Evolutionary conservation across 2,797 vertebrate species (phyloP), one percentile per base, ranked within the genome.

Genomic region (Bradypus variegatus): DNA sequence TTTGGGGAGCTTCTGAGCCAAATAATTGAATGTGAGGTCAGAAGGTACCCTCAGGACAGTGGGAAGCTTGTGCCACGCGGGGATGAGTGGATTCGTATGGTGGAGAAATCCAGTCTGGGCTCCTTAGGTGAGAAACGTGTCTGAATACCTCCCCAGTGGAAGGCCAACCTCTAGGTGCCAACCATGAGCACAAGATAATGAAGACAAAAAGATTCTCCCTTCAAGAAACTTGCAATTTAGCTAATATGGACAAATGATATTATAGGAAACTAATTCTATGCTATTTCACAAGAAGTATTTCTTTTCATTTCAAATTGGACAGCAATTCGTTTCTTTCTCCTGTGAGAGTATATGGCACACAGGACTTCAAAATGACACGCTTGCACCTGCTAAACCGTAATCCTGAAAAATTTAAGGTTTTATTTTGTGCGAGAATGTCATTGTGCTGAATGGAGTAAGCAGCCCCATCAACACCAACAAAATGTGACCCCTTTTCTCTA

Each of bases 201-300:
- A 62, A 64, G 75, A 76, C 45, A 77, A 64, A 45, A 45, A 62
- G 69, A 69, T 9, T n/a, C 70, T n/a, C 13, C 58, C 33, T 65
- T 64, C 0, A 4, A 55, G 81, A 33, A 89, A 41, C 81, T 73
- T 73, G 33, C 33, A 70, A 10, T 62, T 36, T 33, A 48, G 29
- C 12, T 41, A 53, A 48, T 55, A 41, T 0, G 3, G 36, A 50
- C 84, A 85, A 78, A 85, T 48, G 73, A 72, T 18, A 8, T 36
- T 7, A 3, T 69, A 1, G 86, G 80, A 85, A 93, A 76, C 83
- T 60, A 62, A 73, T 76, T 91, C n/a, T 65, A 77, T 79, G 33
- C 73, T 69, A 1, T 93, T 84, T 93, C 53, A 88, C 60, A 67
- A 91, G 64, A 67, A 91, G 58, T 90, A 64, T 2, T 92, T 92